Evolutionary conservation across 2,113 vertebrate genomes (phyloP).

Genomic region (Pelodiscus sinensis): DNA sequence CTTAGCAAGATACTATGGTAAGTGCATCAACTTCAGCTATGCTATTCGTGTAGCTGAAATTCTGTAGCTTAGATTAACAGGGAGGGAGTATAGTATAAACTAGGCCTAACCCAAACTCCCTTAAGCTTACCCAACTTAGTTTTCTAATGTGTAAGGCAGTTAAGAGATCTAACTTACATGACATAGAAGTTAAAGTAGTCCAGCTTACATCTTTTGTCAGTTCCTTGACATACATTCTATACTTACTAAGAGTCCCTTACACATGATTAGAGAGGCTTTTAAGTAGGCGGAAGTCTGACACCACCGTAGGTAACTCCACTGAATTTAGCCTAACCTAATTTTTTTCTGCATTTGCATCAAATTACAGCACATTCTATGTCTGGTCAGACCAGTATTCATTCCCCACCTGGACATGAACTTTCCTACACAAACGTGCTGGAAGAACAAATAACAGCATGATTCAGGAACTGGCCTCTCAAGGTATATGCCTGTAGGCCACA

Average conservation of each 20-base stretch:
- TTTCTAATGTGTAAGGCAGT: neutral
- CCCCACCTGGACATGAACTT: fast-evolving
- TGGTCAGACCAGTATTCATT: fast-evolving
- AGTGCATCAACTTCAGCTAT: no score
- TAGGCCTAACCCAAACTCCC: neutral
- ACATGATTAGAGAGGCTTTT: neutral
- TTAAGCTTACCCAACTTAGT: neutral
- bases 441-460: neutral
- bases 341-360: fast-evolving
- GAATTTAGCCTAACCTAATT: neutral
- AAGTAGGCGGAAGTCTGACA: neutral
- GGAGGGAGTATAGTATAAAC: no score
- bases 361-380: fast-evolving
- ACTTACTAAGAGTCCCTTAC: neutral
- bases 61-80: no score
- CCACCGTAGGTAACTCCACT: neutral
- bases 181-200: neutral
- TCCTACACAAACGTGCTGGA: fast-evolving
- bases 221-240: neutral
- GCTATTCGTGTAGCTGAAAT: no score
- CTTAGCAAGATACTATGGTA: no score
- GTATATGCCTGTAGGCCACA: neutral
- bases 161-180: neutral
- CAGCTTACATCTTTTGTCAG: neutral
- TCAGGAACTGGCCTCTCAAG: fast-evolving